phyloP scores from a whole-genome alignment of 2,888 invertebrate species.

The Drosophila prostipennis region DNA sequence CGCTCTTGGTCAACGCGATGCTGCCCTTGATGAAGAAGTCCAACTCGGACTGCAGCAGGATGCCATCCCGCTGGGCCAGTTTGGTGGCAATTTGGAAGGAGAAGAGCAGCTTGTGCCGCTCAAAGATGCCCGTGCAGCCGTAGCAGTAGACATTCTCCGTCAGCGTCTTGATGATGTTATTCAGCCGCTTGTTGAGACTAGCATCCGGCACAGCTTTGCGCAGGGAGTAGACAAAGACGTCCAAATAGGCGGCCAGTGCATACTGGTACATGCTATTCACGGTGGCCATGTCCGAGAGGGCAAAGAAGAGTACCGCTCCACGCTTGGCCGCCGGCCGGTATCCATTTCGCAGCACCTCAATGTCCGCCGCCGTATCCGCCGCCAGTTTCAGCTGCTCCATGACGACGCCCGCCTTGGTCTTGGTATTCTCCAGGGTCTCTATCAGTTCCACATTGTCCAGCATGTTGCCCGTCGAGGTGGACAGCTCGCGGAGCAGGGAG shows the following conservation, averaged over 20 bases:
- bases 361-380: conserved; percentile 90
- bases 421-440: conserved; percentile 94
- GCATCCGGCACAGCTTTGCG: conserved; percentile 93
- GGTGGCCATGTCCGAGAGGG: conserved; percentile 94
- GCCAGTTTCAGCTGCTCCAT: conserved; percentile 91
- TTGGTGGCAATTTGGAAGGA: conserved; percentile 96
- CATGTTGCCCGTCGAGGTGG: conserved; percentile 96
- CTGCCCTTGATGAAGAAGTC: conserved; percentile 97
- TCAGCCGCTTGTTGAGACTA: conserved; percentile 89
- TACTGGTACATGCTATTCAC: conserved; percentile 97
- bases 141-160: conserved; percentile 96
- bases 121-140: conserved; percentile 96
- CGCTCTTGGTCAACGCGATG: conserved; percentile 90
- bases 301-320: conserved; percentile 95
- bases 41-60: conserved; percentile 88
- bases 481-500: conserved; percentile 92
- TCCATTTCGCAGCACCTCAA: conserved; percentile 92
- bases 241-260: conserved; percentile 92
- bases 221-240: conserved; percentile 92
- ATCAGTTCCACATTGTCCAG: conserved; percentile 95
- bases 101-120: conserved; percentile 94
- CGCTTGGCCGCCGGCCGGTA: conserved; percentile 94
- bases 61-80: conserved; percentile 89
- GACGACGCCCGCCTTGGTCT: conserved; percentile 93
- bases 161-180: conserved; percentile 92